Conservation (phyloP, 2,888 invertebrate species). For the Boloria euphrosyne region DNA sequence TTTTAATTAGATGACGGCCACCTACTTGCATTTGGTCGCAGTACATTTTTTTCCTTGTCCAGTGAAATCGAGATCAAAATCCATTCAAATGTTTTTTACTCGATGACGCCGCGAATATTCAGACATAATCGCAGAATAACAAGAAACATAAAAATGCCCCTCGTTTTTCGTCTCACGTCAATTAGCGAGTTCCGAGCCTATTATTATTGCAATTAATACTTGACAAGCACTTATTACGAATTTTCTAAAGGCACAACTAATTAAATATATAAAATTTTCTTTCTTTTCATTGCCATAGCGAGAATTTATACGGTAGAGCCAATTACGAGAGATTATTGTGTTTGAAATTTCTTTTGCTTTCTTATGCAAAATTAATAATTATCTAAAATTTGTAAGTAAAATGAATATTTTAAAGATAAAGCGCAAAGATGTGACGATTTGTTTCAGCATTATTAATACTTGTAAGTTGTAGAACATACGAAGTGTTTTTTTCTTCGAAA, state of each 20-base stretch:
- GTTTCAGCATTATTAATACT: neutral
- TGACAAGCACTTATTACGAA: slow-evolving; percentile 9
- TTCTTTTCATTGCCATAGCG: neutral
- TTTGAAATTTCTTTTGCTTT: neutral
- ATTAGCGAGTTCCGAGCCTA: neutral
- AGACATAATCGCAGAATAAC: neutral
- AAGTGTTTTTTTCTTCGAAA: slow-evolving; percentile 6
- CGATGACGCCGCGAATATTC: slow-evolving; percentile 22
- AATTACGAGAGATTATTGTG: slow-evolving; percentile 9
- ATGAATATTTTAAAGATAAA: too few species aligned
- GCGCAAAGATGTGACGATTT: too few species aligned
- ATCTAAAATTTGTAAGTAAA: too few species aligned
- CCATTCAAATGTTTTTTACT: slow-evolving; percentile 11
- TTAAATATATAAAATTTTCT: slow-evolving; percentile 3
- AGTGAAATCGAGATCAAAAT: slow-evolving; percentile 30
- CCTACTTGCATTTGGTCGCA: slow-evolving; percentile 9
- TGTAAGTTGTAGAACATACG: neutral
- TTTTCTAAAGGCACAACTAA: slow-evolving; percentile 6
- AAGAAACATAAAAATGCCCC: slow-evolving; percentile 2
- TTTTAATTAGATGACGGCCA: slow-evolving; percentile 18
- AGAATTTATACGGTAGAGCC: slow-evolving; percentile 1
- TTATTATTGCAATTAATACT: slow-evolving; percentile 16
- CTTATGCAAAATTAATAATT: neutral
- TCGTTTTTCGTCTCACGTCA: neutral
- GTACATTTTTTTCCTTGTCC: slow-evolving; percentile 17